Conservation (phyloP, 2,797 vertebrate species). For the Lagodon rhomboides region DNA sequence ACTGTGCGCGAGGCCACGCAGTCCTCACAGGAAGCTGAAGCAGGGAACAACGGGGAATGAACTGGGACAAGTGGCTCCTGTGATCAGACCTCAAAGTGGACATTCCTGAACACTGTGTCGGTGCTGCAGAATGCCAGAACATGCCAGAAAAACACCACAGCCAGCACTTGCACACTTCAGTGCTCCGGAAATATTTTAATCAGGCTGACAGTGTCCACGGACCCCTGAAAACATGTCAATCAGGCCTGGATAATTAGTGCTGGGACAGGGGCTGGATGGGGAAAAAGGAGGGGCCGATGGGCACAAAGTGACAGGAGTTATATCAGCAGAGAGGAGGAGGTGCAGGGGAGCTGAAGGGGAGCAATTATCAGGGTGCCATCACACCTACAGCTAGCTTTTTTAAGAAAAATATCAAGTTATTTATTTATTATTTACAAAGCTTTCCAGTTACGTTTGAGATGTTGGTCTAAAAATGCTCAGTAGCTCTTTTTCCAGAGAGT, state of each 20-base stretch:
- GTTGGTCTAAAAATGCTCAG: neutral
- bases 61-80: neutral
- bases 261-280: conserved; percentile 46
- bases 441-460: too few relatives aligned
- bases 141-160: conserved; percentile 52
- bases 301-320: conserved; percentile 60
- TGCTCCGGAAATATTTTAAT: conserved; percentile 82
- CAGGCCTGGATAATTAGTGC: conserved; percentile 78
- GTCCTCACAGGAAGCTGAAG: neutral
- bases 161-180: conserved; percentile 70
- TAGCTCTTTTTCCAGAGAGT: neutral
- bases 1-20: conserved; percentile 7
- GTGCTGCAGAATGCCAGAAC: conserved; percentile 37
- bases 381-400: conserved; percentile 8
- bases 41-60: neutral
- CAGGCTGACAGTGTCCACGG: conserved; percentile 66
- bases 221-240: conserved; percentile 76
- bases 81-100: conserved; percentile 20
- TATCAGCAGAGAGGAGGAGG: conserved; percentile 39
- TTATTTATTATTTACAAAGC: too few relatives aligned
- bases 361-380: neutral
- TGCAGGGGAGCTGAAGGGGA: neutral
- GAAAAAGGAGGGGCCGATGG: conserved; percentile 10
- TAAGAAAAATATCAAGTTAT: neutral
- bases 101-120: conserved; percentile 48